Base-by-base conservation (phyloP, 2,797 vertebrate species). In the Syndactyla subalaris region DNA sequence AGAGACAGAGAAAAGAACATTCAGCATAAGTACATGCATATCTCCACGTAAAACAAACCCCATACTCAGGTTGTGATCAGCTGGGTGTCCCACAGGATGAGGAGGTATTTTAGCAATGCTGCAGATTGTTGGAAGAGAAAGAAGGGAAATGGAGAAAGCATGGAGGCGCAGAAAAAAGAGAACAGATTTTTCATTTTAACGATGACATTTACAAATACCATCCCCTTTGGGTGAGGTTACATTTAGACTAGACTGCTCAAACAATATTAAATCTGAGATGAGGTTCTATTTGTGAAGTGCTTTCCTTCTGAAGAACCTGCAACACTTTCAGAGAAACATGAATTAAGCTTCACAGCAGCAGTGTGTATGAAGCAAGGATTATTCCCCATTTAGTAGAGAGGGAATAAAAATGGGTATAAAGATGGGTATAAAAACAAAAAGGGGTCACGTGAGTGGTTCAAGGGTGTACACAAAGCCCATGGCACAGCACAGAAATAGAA, bases 181-280 rank as follows among this genome's bases (percentile, higher is more conserved):
- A 81, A 67, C 45, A 76, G 46, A 73, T 93, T 96, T 95, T 93
- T 90, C 55, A 58, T 93, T 94, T 89, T 59, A 83, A 88, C 62
- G 65, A 90, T 92, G 86, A 79, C 80, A 92, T 97, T 96, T 96
- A 77, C 82, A 94, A 94, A 94, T 87, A 80, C 30, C 59, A 61
- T 87, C 76, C 86, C 81, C 76, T 89, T 83, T 95, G 72, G 70
- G 70, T 1, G 34, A 89, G 73, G 72, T 78, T 95, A 57, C 58
- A 57, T 79, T 61, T 81, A 82, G 54, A 41, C 67, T 55, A 89
- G 54, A 70, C 32, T 67, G 39, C 49, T 76, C 63, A 85, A 68
- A 54, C 41, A 90, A 46, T 54, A 87, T 74, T 86, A 93, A 92
- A 87, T 79, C 67, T 72, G 73, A 92, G 80, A 88, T 62, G 21